A percentile compares a stretch with the other conserved stretches of the same genome.
Evolutionary conservation across 2,797 vertebrate species (phyloP).

Genomic region (Gymnothorax javanicus): DNA sequence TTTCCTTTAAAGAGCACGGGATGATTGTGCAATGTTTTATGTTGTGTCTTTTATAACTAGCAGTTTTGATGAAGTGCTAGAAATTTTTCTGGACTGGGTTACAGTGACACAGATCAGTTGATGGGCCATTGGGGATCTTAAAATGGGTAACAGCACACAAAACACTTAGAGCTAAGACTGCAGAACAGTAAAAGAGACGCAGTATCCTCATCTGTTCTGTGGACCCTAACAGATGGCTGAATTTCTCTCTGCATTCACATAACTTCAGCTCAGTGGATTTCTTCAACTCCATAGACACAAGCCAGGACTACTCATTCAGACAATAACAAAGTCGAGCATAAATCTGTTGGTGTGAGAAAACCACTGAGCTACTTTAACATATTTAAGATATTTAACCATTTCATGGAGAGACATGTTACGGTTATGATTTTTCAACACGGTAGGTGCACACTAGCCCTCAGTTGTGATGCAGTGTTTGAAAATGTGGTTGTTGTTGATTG

Average conservation of each 20-base stretch:
- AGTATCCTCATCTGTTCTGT: conserved; percentile 6
- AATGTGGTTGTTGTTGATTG: no score
- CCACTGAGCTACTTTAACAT: background rate
- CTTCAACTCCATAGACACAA: background rate
- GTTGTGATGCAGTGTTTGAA: no score
- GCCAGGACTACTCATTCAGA: background rate
- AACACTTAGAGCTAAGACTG: background rate
- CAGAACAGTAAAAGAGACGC: background rate
- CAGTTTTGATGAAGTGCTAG: background rate
- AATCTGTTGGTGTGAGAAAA: background rate
- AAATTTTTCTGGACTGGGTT: background rate
- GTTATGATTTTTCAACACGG: no score
- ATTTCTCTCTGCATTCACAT: background rate
- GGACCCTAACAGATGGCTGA: background rate
- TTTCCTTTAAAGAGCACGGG: background rate
- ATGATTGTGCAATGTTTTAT: background rate
- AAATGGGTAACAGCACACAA: background rate
- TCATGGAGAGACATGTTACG: no score
- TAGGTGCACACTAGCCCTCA: no score
- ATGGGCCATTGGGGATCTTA: background rate
- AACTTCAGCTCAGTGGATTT: background rate
- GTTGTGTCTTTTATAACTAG: background rate
- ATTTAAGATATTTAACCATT: background rate
- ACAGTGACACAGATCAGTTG: background rate
- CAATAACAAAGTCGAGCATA: background rate